Evolutionary conservation across 1,140 invertebrate species (phyloP), one percentile per base, ranked within the genome.

Genomic region (Samia ricini): DNA sequence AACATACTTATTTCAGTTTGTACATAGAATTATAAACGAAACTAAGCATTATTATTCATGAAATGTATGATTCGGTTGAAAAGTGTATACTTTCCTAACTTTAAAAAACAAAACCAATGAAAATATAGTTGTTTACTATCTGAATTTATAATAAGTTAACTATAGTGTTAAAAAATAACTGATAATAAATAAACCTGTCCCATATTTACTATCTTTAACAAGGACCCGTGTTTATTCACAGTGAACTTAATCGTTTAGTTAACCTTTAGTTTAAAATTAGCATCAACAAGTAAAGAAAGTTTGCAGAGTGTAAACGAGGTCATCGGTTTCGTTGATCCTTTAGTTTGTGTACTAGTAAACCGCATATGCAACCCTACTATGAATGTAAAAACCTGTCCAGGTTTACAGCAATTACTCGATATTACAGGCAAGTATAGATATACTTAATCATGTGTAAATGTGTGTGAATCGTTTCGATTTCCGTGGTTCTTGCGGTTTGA

Each of bases 251-350:
- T 29, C 6, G n/a, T 42, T 42, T 15, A 1, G 33, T 10, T n/a
- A 15, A 42, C 33, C 33, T 42, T 42, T 42, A 42, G 33, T 42
- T 42, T 42, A 42, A 42, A 42, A 42, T 42, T 42, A 55, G 19
- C 52, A 18, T 10, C 22, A 55, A n/a, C 52, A 23, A 24, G 22
- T 23, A 24, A 24, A 12, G 24, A 55, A 51, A 55, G 52, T 55
- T 55, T 55, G 24, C 22, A n/a, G 24, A 24, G 55, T 52, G 26
- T n/a, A 42, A 64, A 64, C 59, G 57, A 54, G 63, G 63, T 60
- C 63, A 64, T 12, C 60, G 57, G 36, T 52, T 64, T 60, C 56
- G 4, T 52, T 49, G 48, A 64, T 64, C 48, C 29, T 60, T 42
- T 26, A 52, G 63, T 19, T 60, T 26, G 56, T 57, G 24, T 57